Percentiles rank a stretch among this genome's conserved stretches.
phyloP scores from a whole-genome alignment of 2,888 invertebrate species.

The Amiota communis region DNA sequence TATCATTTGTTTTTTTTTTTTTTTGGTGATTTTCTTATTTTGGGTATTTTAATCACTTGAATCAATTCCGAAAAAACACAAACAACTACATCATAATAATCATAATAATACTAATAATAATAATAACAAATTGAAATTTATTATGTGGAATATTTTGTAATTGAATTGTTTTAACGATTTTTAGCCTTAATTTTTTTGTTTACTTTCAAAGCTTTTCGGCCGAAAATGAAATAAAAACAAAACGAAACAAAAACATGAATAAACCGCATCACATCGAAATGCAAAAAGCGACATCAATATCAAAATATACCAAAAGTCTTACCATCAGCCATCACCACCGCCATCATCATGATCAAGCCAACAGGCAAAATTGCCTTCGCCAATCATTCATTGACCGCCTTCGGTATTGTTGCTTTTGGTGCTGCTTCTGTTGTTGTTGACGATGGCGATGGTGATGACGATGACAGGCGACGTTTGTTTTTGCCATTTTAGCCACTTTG shows the following conservation, averaged over 20 bases:
- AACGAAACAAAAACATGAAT: background rate
- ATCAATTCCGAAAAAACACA: no score
- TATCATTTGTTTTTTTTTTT: no score
- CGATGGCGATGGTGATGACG: conserved; percentile 9
- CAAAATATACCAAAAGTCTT: conserved; percentile 17
- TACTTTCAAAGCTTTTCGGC: background rate
- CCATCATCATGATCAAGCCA: conserved; percentile 36
- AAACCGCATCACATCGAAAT: background rate
- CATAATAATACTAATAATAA: no score
- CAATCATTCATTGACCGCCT: background rate
- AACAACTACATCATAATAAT: no score
- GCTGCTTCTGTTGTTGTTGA: conserved; percentile 20
- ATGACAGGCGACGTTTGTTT: background rate
- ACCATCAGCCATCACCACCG: conserved; percentile 24
- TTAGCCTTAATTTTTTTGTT: conserved; percentile 3
- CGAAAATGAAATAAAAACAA: background rate
- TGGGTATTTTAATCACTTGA: no score
- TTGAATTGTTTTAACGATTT: conserved; percentile 5
- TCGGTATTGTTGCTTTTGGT: conserved; percentile 18
- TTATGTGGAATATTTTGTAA: conserved; percentile 6
- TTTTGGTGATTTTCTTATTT: no score
- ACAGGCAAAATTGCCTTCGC: conserved; percentile 38
- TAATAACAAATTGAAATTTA: background rate
- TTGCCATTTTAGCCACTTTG: background rate
- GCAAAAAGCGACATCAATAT: background rate